Evolutionary conservation across 2,113 vertebrate genomes (phyloP), one percentile per base, ranked within the genome.

Genomic region (Rhizomys pruinosus): DNA sequence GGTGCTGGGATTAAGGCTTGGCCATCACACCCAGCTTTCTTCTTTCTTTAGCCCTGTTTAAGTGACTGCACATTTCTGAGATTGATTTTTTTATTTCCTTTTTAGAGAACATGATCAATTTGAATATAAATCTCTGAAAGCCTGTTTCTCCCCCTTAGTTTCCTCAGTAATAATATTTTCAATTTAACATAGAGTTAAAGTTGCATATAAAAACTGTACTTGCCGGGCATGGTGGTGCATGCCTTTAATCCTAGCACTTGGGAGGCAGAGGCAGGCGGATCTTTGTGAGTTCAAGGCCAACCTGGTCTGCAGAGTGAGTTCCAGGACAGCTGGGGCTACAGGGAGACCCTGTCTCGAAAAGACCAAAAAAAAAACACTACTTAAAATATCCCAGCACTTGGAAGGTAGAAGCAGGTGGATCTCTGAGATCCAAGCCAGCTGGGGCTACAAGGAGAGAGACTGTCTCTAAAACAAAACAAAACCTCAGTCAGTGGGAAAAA

Each of bases 161-260:
- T 80, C 3, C 55, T 92, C 16, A 77, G n/a, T 90, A 90, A 42
- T 80, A 80, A 39, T 61, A 79, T 55, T 84, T 91, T 52, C 22
- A 93, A 5, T 84, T 91, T 68, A 77, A 82, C 12, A 34, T 10
- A 68, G 37, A 57, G 55, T 39, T 19, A 91, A 59, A 86, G 63
- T 84, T 84, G 34, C 39, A 82, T 44, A 68, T 42, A 84, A 64
- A 82, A 82, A 44, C 32, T 34, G 32, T 82, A 66, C 61, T 82
- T n/a, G n/a, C n/a, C n/a, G n/a, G n/a, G n/a, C n/a, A n/a, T n/a
- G n/a, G n/a, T n/a, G n/a, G n/a, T n/a, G n/a, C n/a, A n/a, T n/a
- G n/a, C n/a, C n/a, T n/a, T 52, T 82, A 82, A 44, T 79, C 12
- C 34, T 20, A 79, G 52, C 34, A 59, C 25, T 63, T 63, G 7